Percentiles rank a stretch among this genome's conserved stretches.
These are phyloP conservation scores for Candidula unifasciata DNA, from an alignment of 2,888 invertebrate species.

Conservation along the genomic window DNA sequence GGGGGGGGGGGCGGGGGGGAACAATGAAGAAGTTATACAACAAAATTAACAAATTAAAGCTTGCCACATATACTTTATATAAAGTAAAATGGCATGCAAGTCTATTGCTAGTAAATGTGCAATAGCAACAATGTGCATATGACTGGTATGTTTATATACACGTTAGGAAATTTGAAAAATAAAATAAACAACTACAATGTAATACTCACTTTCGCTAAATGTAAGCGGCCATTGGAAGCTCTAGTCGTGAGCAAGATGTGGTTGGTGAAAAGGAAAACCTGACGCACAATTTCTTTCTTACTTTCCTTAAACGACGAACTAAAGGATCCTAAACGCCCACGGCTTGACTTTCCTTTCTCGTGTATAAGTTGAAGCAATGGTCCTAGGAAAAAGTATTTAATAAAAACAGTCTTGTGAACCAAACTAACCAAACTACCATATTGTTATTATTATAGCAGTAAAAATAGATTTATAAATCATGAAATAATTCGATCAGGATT, in stretches of 20 bases:
- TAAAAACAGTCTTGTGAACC: not conserved
- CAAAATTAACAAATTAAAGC: too few species aligned
- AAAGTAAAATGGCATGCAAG: too few species aligned
- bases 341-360: slow-evolving; percentile 81
- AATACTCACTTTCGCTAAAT: slow-evolving; percentile 83
- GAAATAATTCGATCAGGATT: too few species aligned
- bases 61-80: too few species aligned
- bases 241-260: slow-evolving; percentile 90
- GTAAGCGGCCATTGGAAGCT: slow-evolving; percentile 90
- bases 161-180: too few species aligned
- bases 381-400: slow-evolving; percentile 79
- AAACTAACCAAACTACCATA: not conserved
- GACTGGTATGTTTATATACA: too few species aligned
- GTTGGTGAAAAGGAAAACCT: slow-evolving; percentile 94
- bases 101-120: too few species aligned
- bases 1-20: too few species aligned
- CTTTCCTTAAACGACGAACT: slow-evolving; percentile 75
- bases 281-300: slow-evolving; percentile 86
- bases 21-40: too few species aligned
- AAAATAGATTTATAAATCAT: not conserved
- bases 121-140: too few species aligned
- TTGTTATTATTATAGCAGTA: too few species aligned
- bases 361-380: slow-evolving; percentile 86
- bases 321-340: slow-evolving; percentile 82
- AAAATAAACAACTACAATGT: too few species aligned